Base-by-base conservation (phyloP, 2,888 invertebrate species). In the Cataglyphis albicans region DNA sequence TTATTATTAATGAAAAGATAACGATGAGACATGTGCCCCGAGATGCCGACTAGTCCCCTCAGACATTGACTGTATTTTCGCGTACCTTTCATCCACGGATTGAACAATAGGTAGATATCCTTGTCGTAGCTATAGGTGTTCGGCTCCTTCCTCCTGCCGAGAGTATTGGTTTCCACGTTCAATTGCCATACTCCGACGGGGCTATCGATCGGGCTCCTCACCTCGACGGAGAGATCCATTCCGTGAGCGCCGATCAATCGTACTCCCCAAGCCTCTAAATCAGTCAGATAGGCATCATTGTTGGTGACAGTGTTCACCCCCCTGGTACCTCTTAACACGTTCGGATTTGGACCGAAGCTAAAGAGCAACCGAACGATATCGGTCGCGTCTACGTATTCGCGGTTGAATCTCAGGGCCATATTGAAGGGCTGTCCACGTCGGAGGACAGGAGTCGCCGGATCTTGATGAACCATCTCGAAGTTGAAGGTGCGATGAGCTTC, bases 21-120 rank as follows among this genome's bases (percentile, higher is more conserved):
- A 59, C 18, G n/a, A 18, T 59, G 3, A 44, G 1, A 44, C 2
- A 10, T 63, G 4, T 29, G 6, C 25, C 1, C 25, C 10, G 6
- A 5, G 29, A 1, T 25, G 25, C 25, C 25, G 25, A 29, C 29
- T n/a, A 12, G 7, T 32, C 3, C 65, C 1, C 67, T 75, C 32
- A 38, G 1, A 57, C 6, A 5, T 29, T 52, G 10, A 73, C 44
- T 3, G 0, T 1, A 5, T 3, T 52, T 52, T 52, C 12, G 9
- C 35, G 5, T 95, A 98, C 98, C 97, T 95, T 96, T 96, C 87
- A 96, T 96, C 98, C 98, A 98, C 0, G 98, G 98, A 94, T 98
- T 98, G 95, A 98, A 98, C 15, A 98, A 95, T 29, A 98, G 95
- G 94, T 97, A 98, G 81, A 98, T 93, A 75, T 97, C 96, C 81